Evolutionary conservation across 2,113 vertebrate species (phyloP).

Genomic region (Junco hyemalis): DNA sequence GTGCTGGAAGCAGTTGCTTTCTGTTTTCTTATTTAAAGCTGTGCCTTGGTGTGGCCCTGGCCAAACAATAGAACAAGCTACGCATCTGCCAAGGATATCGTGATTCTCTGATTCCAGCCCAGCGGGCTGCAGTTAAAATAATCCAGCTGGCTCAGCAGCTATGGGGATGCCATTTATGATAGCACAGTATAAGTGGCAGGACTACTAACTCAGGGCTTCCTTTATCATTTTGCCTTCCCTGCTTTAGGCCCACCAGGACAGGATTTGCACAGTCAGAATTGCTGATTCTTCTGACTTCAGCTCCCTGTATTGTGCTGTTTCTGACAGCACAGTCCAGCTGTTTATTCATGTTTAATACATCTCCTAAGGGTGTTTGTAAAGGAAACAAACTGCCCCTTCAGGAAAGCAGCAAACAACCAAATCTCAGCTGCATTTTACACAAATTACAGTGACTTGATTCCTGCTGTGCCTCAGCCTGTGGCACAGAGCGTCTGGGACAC

Average conservation of each 20-base stretch:
- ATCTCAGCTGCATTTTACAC: conserved; percentile 5
- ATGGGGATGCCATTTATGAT: not conserved
- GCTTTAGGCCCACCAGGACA: not conserved
- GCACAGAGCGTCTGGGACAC: not conserved
- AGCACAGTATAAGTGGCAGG: not conserved
- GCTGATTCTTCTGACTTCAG: conserved; percentile 26
- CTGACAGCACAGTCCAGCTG: conserved; percentile 30
- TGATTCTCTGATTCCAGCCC: not conserved
- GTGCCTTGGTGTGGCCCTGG: not conserved
- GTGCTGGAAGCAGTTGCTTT: not conserved
- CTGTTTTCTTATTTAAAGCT: not conserved
- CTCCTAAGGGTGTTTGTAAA: not conserved
- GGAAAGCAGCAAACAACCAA: conserved; percentile 5
- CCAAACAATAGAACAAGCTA: not conserved
- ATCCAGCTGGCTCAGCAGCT: conserved; percentile 6
- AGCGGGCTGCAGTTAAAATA: conserved; percentile 14
- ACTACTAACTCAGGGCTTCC: not conserved
- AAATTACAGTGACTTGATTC: not conserved
- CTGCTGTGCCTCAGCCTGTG: not conserved
- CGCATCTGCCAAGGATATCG: not conserved
- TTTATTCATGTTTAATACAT: conserved; percentile 28
- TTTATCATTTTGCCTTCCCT: not conserved
- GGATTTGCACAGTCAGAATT: conserved; percentile 45
- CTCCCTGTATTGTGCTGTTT: not conserved
- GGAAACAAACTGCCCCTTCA: conserved; percentile 14